A percentile compares a stretch with the other conserved stretches of the same genome.
phyloP scores from a whole-genome alignment of 2,888 invertebrate genomes.

The Hirtodrosophila alboralis region DNA sequence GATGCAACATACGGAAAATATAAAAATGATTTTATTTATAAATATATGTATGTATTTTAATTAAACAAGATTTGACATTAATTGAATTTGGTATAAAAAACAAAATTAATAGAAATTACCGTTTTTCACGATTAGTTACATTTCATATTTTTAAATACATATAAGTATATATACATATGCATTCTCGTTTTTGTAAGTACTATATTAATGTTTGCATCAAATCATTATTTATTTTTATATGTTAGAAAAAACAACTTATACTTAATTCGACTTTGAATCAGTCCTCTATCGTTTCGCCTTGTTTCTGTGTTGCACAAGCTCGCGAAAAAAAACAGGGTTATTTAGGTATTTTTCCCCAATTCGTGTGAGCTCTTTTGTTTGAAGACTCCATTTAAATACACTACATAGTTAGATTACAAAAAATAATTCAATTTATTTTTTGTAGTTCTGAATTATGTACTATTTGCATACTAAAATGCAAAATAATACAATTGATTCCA shows the following conservation, averaged over 20 bases:
- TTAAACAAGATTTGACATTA: conserved; percentile 62
- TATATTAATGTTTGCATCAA: conserved; percentile 57
- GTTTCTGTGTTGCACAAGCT: conserved; percentile 29
- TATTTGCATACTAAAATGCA: conserved; percentile 24
- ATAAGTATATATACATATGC: conserved; percentile 28
- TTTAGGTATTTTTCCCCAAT: neutral
- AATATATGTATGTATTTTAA: conserved; percentile 36
- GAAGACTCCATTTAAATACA: conserved; percentile 43
- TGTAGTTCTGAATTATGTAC: conserved; percentile 32
- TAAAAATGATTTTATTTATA: conserved; percentile 38
- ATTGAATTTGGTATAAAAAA: conserved; percentile 79
- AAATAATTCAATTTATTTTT: conserved; percentile 50
- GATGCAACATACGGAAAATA: conserved; percentile 27
- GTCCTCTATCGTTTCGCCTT: conserved; percentile 32
- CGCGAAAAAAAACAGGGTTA: conserved; percentile 10
- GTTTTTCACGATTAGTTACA: conserved; percentile 35
- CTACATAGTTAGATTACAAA: conserved; percentile 44
- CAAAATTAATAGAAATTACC: conserved; percentile 70
- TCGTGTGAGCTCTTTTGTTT: conserved; percentile 20
- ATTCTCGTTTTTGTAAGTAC: conserved; percentile 36
- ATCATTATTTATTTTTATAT: conserved; percentile 51
- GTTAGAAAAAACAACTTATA: conserved; percentile 75
- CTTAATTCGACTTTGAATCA: conserved; percentile 38
- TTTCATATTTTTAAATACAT: conserved; percentile 22
- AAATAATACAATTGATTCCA: conserved; percentile 23